A percentile compares a stretch with the other conserved stretches of the same genome.
Evolutionary conservation across 2,888 invertebrate species (phyloP).

Genomic region (Eristalinus aeneus): DNA sequence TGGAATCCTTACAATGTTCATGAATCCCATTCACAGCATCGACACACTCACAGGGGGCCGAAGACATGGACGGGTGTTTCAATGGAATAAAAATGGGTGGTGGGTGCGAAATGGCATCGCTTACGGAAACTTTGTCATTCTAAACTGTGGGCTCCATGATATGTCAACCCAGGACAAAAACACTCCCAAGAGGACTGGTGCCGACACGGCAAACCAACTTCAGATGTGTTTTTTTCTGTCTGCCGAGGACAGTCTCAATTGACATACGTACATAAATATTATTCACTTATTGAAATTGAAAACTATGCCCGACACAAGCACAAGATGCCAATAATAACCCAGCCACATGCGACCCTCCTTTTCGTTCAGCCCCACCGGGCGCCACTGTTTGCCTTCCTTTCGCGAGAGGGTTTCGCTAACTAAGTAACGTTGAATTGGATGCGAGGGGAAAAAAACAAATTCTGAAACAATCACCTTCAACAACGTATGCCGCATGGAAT

Average conservation of each 20-base stretch:
- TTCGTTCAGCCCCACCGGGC: not conserved
- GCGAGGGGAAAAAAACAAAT: not conserved
- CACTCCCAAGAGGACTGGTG: not conserved
- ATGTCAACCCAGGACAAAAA: not conserved
- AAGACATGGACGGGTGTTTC: not conserved
- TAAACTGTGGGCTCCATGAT: slow-evolving; percentile 21
- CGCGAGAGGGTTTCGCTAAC: not conserved
- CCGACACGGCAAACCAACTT: not conserved
- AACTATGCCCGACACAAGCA: slow-evolving; percentile 54
- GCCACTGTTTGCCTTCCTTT: not conserved
- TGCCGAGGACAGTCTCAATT: slow-evolving; percentile 41
- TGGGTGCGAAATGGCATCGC: not conserved
- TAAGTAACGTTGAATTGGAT: not conserved
- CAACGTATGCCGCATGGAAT: slow-evolving; percentile 7
- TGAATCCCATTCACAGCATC: not conserved
- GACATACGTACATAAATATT: slow-evolving; percentile 59
- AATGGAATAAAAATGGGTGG: not conserved
- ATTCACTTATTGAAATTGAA: slow-evolving; percentile 69
- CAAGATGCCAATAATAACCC: slow-evolving; percentile 27
- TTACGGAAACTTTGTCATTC: slow-evolving; percentile 31
- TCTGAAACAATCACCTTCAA: not conserved
- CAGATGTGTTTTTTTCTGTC: not conserved
- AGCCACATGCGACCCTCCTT: not conserved
- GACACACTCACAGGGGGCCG: not conserved
- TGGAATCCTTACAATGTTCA: slow-evolving; percentile 24